phyloP scores from a whole-genome alignment of 2,888 invertebrate species.

The Heteromyza rotundicornis region DNA sequence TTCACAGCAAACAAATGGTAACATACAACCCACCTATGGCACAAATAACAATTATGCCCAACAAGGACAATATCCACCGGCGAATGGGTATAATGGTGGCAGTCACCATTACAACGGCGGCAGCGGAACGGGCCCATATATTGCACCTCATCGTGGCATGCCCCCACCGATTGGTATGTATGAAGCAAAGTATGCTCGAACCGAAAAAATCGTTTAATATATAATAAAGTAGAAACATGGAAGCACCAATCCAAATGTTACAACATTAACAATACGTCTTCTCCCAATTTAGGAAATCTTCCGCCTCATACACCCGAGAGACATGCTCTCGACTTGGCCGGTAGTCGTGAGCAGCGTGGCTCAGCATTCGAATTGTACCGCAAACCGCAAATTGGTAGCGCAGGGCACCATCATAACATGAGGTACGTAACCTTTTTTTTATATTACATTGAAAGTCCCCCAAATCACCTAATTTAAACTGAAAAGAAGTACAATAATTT shows the following conservation, averaged over 20 bases:
- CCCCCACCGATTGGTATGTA: slow-evolving; percentile 58
- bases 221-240: no score
- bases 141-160: slow-evolving; percentile 60
- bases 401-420: slow-evolving; percentile 76
- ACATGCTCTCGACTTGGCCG: slow-evolving; percentile 72
- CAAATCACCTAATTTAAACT: neutral
- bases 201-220: no score
- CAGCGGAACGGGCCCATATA: slow-evolving; percentile 58
- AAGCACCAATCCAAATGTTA: no score
- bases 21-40: slow-evolving; percentile 46
- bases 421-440: slow-evolving; percentile 66
- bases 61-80: slow-evolving; percentile 58
- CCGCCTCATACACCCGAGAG: slow-evolving; percentile 61
- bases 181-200: neutral
- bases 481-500: no score
- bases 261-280: no score
- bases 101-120: slow-evolving; percentile 59
- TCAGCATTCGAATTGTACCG: slow-evolving; percentile 95
- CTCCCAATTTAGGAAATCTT: slow-evolving; percentile 50
- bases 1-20: slow-evolving; percentile 43
- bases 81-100: slow-evolving; percentile 53
- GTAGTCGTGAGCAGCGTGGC: slow-evolving; percentile 87
- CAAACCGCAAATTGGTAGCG: slow-evolving; percentile 73
- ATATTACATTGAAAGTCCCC: neutral
- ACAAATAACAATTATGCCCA: slow-evolving; percentile 39